A percentile compares a stretch with the other conserved stretches of the same genome.
Conservation (phyloP, 2,888 invertebrate species). For the Tipula vernalis region DNA sequence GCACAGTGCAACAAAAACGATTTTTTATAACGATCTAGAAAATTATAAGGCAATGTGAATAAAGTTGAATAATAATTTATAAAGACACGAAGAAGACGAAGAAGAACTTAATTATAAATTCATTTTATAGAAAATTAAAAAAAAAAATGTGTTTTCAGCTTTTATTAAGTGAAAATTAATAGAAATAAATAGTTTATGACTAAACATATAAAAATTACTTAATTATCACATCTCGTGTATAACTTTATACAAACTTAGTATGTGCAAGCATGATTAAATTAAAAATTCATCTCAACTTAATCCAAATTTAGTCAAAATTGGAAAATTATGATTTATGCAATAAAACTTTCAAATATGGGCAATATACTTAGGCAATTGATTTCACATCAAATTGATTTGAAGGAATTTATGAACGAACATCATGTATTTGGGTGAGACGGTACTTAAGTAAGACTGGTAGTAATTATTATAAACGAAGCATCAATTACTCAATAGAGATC, state of each 20-base stretch:
- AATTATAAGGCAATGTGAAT: background rate
- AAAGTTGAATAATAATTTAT: background rate
- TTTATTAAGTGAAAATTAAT: background rate
- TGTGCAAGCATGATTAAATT: background rate
- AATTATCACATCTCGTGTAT: background rate
- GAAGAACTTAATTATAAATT: slow-evolving; percentile 4
- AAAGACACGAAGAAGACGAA: background rate
- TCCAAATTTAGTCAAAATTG: background rate
- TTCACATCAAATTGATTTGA: background rate
- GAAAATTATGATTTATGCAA: background rate
- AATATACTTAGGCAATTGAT: background rate
- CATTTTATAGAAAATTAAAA: background rate
- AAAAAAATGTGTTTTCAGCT: background rate
- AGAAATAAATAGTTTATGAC: background rate
- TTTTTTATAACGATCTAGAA: background rate
- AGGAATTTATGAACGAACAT: background rate
- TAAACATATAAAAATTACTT: background rate
- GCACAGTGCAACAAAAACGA: background rate
- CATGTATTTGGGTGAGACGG: background rate
- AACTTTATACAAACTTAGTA: background rate
- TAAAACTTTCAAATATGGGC: background rate
- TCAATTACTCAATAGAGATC: background rate
- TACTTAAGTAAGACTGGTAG: background rate
- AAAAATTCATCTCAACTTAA: background rate
- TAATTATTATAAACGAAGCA: background rate